A percentile compares a stretch with the other conserved stretches of the same genome.
Evolutionary conservation across 2,797 vertebrate species (phyloP).

Genomic region (Lates japonicus): DNA sequence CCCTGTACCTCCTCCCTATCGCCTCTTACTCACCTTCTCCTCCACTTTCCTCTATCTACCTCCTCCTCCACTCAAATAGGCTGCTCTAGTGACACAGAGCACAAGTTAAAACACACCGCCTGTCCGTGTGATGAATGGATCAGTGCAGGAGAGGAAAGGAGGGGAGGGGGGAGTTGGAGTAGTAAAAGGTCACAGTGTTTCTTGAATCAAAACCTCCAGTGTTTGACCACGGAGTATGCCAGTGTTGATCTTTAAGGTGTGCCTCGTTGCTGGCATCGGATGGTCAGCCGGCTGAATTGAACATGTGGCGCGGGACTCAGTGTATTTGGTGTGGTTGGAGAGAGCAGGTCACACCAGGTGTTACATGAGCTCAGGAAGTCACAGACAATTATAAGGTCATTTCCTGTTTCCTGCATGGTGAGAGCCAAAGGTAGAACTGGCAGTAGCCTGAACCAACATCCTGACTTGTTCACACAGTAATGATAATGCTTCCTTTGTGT

Average conservation of each 20-base stretch:
- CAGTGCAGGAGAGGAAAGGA: slow-evolving; percentile 24
- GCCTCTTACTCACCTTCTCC: slow-evolving; percentile 16
- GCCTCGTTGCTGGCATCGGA: slow-evolving; percentile 48
- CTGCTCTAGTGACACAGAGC: slow-evolving; percentile 55
- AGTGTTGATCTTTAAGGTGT: slow-evolving; percentile 64
- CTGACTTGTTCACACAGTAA: slow-evolving; percentile 18
- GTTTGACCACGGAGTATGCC: slow-evolving; percentile 53
- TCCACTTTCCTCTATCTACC: slow-evolving; percentile 44
- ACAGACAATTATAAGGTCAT: slow-evolving; percentile 17
- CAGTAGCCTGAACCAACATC: slow-evolving; percentile 40
- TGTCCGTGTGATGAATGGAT: slow-evolving; percentile 77
- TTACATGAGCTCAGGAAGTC: slow-evolving; percentile 30
- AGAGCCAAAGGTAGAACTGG: slow-evolving; percentile 27
- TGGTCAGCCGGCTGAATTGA: slow-evolving; percentile 37
- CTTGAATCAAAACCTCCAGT: slow-evolving; percentile 60
- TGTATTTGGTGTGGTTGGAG: slow-evolving; percentile 7
- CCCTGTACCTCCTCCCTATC: slow-evolving; percentile 6
- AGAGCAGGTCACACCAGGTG: slow-evolving; percentile 28
- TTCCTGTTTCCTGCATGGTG: slow-evolving; percentile 51
- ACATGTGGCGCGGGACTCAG: slow-evolving; percentile 12
- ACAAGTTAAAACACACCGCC: slow-evolving; percentile 64
- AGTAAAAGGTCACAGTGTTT: slow-evolving; percentile 73
- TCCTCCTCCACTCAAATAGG: slow-evolving; percentile 37
- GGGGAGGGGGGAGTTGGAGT: slow-evolving; percentile 33
- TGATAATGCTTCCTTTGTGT: slow-evolving; percentile 5